Base-by-base conservation (phyloP, 92 coral and sea anemone species). In the Nematostella vectensis region DNA sequence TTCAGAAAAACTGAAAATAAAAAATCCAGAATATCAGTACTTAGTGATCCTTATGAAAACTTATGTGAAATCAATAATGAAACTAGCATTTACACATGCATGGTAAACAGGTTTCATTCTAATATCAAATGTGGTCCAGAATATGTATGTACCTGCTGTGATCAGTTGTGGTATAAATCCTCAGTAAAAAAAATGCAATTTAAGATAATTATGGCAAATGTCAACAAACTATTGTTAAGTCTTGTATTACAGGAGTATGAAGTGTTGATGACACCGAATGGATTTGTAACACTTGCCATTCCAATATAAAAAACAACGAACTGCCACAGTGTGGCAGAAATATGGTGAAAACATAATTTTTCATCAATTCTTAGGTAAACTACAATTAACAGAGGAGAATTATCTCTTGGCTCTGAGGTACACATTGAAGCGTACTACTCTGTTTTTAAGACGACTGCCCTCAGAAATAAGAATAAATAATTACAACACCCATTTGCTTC, bases 71-170 rank as follows among this genome's bases (percentile, higher is more conserved):
- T n/a, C n/a, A n/a, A n/a, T n/a, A n/a, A n/a, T n/a, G n/a, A n/a
- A n/a, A n/a, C n/a, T n/a, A n/a, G n/a, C n/a, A n/a, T n/a, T n/a
- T n/a, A n/a, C n/a, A n/a, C n/a, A n/a, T n/a, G n/a, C n/a, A 9
- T 73, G 16, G 42, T 66, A 15, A 18, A 57, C 38, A 27, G 29
- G 29, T 76, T 76, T 62, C 83, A 76, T 40, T 25, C 61, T 4
- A 68, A 62, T 10, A 62, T 79, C 16, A 55, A 74, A 48, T 48
- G n/a, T 72, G 80, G 87, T 25, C 87, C 87, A 33, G 81, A 79
- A 53, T 78, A 64, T 48, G 44, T 78, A 29, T 77, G 83, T 55
- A 69, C 78, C 11, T 70, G 84, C 37, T 70, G 84, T 71, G 79
- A 70, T 48, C 79, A 78, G 55, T 29, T 78, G 40, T 78, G 85